phyloP scores from a whole-genome alignment of 2,113 vertebrate genomes.

The Phalacrocorax brasilianus region DNA sequence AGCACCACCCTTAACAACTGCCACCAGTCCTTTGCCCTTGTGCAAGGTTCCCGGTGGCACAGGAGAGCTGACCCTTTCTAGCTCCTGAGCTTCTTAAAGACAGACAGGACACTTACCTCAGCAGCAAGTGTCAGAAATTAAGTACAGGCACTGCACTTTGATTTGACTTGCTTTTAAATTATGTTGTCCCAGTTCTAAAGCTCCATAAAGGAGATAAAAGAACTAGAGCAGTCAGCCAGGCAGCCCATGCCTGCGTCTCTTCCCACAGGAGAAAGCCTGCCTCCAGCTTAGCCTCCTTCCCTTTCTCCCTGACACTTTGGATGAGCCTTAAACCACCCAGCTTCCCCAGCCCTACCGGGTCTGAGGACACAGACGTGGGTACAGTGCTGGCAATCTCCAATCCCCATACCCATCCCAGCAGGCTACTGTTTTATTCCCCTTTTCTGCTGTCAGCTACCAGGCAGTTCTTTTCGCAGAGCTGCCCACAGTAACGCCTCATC shows the following conservation, averaged over 20 bases:
- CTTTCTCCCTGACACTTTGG: neutral
- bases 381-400: accelerated
- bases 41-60: neutral
- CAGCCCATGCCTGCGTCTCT: neutral
- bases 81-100: neutral
- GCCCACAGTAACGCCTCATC: neutral
- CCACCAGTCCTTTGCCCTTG: accelerated
- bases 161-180: neutral
- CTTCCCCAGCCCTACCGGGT: neutral
- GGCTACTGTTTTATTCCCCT: neutral
- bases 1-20: neutral
- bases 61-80: neutral
- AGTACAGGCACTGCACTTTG: neutral
- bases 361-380: neutral
- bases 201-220: neutral
- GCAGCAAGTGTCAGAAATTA: neutral
- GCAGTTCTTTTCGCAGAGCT: neutral
- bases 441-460: neutral
- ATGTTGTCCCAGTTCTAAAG: neutral
- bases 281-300: neutral
- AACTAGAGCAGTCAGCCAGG: conserved; percentile 45
- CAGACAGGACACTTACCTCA: neutral
- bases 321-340: neutral
- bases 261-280: neutral
- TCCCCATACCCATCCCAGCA: neutral